Percentiles rank a stretch among this genome's conserved stretches.
phyloP scores from a whole-genome alignment of 1,140 invertebrate genomes.

The Drusus annulatus region DNA sequence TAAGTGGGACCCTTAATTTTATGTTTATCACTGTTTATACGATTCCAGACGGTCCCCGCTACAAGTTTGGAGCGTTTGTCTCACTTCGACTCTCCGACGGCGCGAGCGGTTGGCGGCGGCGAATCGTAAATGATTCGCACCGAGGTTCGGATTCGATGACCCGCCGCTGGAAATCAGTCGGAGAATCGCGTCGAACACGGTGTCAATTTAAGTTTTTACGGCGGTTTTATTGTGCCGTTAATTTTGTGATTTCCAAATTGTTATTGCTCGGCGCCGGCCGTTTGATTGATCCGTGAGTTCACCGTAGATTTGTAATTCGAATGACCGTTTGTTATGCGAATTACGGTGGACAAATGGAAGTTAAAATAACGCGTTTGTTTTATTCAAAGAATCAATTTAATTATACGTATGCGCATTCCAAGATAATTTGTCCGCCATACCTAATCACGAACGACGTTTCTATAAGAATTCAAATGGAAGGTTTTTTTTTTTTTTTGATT shows the following conservation, averaged over 20 bases:
- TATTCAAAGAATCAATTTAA: no score
- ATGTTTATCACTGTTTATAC: slow-evolving; percentile 60
- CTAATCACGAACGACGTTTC: no score
- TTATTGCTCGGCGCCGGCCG: not conserved
- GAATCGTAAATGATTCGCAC: slow-evolving; percentile 11
- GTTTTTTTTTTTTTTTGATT: no score
- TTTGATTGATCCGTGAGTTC: slow-evolving; percentile 17
- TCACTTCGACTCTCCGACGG: not conserved
- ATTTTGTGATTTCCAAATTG: slow-evolving; percentile 2
- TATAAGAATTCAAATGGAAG: no score
- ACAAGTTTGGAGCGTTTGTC: slow-evolving; percentile 35
- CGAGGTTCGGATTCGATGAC: slow-evolving; percentile 25
- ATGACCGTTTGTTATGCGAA: no score
- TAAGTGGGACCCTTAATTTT: slow-evolving; percentile 60
- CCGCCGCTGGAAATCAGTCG: slow-evolving; percentile 58
- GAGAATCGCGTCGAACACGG: slow-evolving; percentile 25
- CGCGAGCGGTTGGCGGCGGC: not conserved
- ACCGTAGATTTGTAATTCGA: slow-evolving; percentile 9
- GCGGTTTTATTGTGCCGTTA: slow-evolving; percentile 33
- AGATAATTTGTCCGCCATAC: no score
- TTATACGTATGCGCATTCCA: no score
- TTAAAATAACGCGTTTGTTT: no score
- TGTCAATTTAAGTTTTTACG: slow-evolving; percentile 59
- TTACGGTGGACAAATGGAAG: no score
- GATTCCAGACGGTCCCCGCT: slow-evolving; percentile 44